Conservation (phyloP, 2,797 vertebrate species). For the Rhinichthys osculus region DNA sequence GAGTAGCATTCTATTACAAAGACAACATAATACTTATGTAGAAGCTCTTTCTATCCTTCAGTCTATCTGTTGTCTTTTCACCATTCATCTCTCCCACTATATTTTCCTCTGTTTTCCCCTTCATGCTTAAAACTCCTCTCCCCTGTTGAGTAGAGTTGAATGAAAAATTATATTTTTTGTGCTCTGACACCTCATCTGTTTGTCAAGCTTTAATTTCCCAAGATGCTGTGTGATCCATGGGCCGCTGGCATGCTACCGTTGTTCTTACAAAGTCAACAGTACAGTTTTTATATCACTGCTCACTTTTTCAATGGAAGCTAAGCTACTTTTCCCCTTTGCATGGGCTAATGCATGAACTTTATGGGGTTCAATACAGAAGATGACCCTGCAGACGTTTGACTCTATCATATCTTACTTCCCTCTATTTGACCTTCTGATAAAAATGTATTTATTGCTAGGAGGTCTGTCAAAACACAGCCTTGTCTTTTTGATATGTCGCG, state of each 20-base stretch:
- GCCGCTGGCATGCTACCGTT: slow-evolving; percentile 58
- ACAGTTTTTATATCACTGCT: slow-evolving; percentile 54
- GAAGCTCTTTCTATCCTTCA: slow-evolving; percentile 63
- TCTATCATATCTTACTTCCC: slow-evolving; percentile 20
- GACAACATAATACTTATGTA: slow-evolving; percentile 74
- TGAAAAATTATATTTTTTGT: slow-evolving; percentile 81
- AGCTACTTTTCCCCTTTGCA: slow-evolving; percentile 44
- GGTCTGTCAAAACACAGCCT: slow-evolving; percentile 45
- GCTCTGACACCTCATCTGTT: slow-evolving; percentile 83
- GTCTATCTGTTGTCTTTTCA: slow-evolving; percentile 58
- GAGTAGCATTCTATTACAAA: slow-evolving; percentile 70
- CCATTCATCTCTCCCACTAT: slow-evolving; percentile 34
- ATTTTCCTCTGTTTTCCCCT: slow-evolving; percentile 57
- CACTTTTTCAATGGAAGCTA: slow-evolving; percentile 24
- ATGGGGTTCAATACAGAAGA: slow-evolving; percentile 30
- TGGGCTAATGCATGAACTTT: slow-evolving; percentile 25
- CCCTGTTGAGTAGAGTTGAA: slow-evolving; percentile 76
- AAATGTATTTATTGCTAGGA: slow-evolving; percentile 39
- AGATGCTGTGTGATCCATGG: slow-evolving; percentile 72
- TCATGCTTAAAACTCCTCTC: slow-evolving; percentile 71
- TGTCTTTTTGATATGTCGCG: slow-evolving; percentile 52
- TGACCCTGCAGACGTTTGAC: slow-evolving; percentile 20
- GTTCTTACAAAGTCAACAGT: slow-evolving; percentile 53
- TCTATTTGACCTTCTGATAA: slow-evolving; percentile 46
- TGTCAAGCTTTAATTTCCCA: slow-evolving; percentile 84